Conservation (phyloP, 1,140 invertebrate genomes). For the Apocrypta bakeri region DNA sequence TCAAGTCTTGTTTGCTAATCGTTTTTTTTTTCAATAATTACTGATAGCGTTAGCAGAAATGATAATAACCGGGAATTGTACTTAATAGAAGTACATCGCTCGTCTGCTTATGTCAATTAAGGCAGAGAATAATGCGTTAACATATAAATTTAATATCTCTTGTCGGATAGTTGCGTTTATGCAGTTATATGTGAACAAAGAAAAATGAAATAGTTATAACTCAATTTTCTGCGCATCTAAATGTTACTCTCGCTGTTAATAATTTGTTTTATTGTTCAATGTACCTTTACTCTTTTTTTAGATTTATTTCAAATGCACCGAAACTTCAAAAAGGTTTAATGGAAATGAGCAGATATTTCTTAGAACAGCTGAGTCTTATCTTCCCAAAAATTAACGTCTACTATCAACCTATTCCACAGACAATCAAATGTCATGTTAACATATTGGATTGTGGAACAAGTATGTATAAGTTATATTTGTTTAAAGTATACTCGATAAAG, state of each 20-base stretch:
- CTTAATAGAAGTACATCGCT: constrained; percentile 39
- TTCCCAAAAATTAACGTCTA: constrained; percentile 75
- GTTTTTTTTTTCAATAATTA: constrained; percentile 37
- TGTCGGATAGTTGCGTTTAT: neutral
- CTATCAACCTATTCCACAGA: constrained; percentile 76
- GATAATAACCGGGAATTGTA: constrained; percentile 28
- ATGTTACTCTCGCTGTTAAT: neutral
- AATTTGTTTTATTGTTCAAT: neutral
- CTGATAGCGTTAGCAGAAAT: constrained; percentile 18
- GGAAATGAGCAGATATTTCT: constrained; percentile 75
- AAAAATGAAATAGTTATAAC: neutral
- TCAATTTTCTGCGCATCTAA: neutral
- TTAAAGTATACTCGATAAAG: constrained; percentile 14
- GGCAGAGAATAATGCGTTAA: constrained; percentile 69
- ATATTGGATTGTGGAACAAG: constrained; percentile 80
- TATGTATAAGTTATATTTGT: constrained; percentile 61
- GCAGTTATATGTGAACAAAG: constrained; percentile 6
- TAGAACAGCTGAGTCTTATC: constrained; percentile 74
- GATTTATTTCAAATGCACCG: constrained; percentile 77
- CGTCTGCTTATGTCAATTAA: constrained; percentile 71
- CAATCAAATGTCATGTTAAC: constrained; percentile 81
- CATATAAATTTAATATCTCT: constrained; percentile 2
- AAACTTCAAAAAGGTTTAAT: constrained; percentile 75
- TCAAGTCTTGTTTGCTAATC: constrained; percentile 35
- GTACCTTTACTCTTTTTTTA: constrained; percentile 61